Conservation (phyloP, 64 coral and sea anemone genomes). For the Montipora capricornis region DNA sequence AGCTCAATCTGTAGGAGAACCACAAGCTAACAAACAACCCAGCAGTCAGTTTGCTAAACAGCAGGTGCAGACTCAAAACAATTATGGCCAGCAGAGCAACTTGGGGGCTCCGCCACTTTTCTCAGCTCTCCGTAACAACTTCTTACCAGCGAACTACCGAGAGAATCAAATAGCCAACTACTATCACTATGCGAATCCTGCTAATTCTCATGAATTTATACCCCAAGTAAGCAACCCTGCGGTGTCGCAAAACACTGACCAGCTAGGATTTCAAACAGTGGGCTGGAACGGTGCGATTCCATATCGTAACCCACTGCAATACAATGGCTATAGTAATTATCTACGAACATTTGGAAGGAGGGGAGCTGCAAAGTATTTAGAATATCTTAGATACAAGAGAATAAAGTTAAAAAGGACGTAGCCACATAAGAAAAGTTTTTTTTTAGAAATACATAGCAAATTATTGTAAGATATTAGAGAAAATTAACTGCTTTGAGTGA, state of each 20-base stretch:
- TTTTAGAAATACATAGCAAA: neutral
- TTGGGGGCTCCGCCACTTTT: neutral
- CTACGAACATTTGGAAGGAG: conserved; percentile 44
- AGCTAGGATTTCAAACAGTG: conserved; percentile 19
- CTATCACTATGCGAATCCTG: conserved; percentile 22
- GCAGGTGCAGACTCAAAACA: neutral
- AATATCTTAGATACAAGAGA: conserved; percentile 36
- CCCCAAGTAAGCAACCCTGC: conserved; percentile 27
- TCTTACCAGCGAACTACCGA: conserved; percentile 6
- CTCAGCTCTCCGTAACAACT: conserved; percentile 19
- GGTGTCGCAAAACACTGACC: conserved; percentile 9
- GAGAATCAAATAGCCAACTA: conserved; percentile 39
- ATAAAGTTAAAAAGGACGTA: conserved; percentile 51
- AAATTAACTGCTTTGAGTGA: neutral
- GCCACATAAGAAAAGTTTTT: neutral
- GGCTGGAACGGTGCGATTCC: neutral
- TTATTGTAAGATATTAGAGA: conserved; percentile 32
- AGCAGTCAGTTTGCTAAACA: conserved; percentile 15
- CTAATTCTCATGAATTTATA: conserved; percentile 5
- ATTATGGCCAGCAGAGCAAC: neutral
- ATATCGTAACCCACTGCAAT: conserved; percentile 26
- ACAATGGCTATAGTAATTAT: conserved; percentile 26
- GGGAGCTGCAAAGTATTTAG: conserved; percentile 33
- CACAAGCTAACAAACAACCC: neutral
- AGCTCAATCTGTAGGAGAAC: neutral